These are phyloP conservation scores for Trissoscelio sp. DNA, from an alignment of 2,888 invertebrate genomes.

Conservation along the genomic window DNA sequence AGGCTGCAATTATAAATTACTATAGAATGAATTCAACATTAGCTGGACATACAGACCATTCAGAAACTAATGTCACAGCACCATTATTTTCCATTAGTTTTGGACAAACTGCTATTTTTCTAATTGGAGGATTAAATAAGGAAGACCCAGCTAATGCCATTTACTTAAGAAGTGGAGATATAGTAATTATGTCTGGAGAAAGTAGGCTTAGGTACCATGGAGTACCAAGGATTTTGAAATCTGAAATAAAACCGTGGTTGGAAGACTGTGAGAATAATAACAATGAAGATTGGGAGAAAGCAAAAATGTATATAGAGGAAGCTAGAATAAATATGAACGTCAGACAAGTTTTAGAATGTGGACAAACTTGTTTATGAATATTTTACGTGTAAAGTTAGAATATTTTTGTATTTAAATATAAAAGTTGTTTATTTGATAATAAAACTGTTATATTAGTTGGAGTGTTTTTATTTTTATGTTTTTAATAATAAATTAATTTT, in stretches of 20 bases:
- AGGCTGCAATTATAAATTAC: constrained; percentile 98
- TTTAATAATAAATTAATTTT: too few relatives aligned
- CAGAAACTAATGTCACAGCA: constrained; percentile 92
- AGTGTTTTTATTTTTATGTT: too few relatives aligned
- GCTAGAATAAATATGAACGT: constrained; percentile 97
- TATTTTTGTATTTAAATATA: too few relatives aligned
- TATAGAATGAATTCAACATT: constrained; percentile 97
- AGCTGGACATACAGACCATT: constrained; percentile 97
- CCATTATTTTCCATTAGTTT: constrained; percentile 98
- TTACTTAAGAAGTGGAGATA: constrained; percentile 94
- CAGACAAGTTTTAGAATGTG: constrained; percentile 91
- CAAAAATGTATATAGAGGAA: constrained; percentile 76
- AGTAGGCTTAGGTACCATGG: constrained; percentile 96
- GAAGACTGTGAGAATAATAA: constrained; percentile 81
- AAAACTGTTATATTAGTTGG: too few relatives aligned
- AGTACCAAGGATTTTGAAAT: constrained; percentile 92
- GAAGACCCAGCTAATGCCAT: constrained; percentile 88
- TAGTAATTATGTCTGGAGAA: constrained; percentile 94
- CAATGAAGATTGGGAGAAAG: constrained; percentile 76
- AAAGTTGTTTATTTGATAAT: too few relatives aligned
- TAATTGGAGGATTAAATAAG: constrained; percentile 92
- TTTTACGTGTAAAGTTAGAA: too few relatives aligned
- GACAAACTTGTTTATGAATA: constrained; percentile 83
- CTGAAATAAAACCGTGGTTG: constrained; percentile 84
- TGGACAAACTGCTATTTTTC: constrained; percentile 97